phyloP scores from a whole-genome alignment of 1,140 invertebrate species.

The Macrobrachium nipponense region DNA sequence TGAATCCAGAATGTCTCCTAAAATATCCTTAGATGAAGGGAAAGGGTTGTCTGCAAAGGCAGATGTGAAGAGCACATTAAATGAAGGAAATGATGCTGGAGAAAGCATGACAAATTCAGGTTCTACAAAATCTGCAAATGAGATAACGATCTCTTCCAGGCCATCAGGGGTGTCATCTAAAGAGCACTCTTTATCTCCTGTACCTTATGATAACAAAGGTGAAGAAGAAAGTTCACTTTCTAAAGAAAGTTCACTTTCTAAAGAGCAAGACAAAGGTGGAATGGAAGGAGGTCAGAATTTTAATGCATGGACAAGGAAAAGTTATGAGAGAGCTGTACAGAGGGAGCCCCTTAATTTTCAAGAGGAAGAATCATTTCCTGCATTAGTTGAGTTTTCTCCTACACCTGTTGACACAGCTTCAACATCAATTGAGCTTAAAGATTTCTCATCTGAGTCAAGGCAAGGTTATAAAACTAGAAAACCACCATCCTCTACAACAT shows the following conservation, averaged over 20 bases:
- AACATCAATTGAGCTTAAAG: background rate
- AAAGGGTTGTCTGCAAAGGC: too few relatives aligned
- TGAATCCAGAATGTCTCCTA: constrained; percentile 7
- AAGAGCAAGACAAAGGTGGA: background rate
- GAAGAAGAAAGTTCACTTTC: too few relatives aligned
- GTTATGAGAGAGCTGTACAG: background rate
- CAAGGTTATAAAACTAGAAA: constrained; percentile 18
- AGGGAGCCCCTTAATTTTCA: background rate
- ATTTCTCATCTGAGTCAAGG: background rate
- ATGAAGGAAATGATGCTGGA: too few relatives aligned
- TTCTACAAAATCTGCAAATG: too few relatives aligned
- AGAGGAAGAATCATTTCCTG: constrained; percentile 24
- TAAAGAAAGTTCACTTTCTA: too few relatives aligned
- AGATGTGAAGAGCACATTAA: too few relatives aligned
- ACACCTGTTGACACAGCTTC: too few relatives aligned
- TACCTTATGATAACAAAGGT: background rate
- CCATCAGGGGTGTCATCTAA: too few relatives aligned
- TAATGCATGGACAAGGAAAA: constrained; percentile 35
- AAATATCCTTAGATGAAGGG: background rate
- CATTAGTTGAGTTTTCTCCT: constrained; percentile 15
- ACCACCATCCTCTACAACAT: constrained; percentile 45
- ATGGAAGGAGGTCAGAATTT: background rate
- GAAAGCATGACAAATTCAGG: too few relatives aligned
- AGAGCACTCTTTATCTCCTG: background rate
- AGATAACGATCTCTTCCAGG: too few relatives aligned